Percentiles rank a stretch among this genome's conserved stretches.
phyloP scores from a whole-genome alignment of 1,140 invertebrate genomes.

The Steinernema khuongi region DNA sequence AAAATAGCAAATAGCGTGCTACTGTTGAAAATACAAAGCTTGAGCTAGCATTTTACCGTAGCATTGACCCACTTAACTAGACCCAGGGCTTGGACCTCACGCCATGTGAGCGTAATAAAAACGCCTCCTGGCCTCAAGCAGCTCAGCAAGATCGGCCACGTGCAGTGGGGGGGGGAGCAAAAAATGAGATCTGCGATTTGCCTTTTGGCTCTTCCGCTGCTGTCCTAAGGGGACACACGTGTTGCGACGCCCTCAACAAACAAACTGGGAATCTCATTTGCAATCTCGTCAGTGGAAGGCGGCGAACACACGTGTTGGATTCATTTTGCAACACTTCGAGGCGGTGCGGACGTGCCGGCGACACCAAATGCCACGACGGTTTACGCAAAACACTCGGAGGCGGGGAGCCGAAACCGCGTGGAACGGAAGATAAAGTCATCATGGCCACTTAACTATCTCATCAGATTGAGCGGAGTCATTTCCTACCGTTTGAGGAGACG shows the following conservation, averaged over 20 bases:
- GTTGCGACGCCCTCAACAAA: not conserved
- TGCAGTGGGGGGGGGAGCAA: not conserved
- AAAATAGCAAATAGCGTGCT: no score
- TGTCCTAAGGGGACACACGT: constrained; percentile 10
- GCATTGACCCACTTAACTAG: no score
- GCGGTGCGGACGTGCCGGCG: not conserved
- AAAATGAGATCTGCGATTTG: not conserved
- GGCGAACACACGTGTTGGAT: not conserved
- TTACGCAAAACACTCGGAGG: not conserved
- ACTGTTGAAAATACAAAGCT: no score
- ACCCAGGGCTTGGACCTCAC: no score
- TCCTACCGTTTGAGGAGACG: no score
- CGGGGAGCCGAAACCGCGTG: not conserved
- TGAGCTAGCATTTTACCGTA: no score
- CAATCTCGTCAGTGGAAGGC: not conserved
- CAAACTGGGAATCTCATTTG: not conserved
- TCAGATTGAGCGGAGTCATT: no score
- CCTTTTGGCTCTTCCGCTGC: not conserved
- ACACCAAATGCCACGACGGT: not conserved
- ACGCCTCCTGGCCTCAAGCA: not conserved
- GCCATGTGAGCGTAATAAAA: not conserved
- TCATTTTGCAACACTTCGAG: constrained; percentile 6
- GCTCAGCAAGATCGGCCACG: not conserved
- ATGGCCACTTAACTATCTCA: no score
- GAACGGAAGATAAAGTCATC: not conserved